These are phyloP conservation scores for Fulica atra DNA, from an alignment of 2,113 vertebrate species.

Conservation along the genomic window DNA sequence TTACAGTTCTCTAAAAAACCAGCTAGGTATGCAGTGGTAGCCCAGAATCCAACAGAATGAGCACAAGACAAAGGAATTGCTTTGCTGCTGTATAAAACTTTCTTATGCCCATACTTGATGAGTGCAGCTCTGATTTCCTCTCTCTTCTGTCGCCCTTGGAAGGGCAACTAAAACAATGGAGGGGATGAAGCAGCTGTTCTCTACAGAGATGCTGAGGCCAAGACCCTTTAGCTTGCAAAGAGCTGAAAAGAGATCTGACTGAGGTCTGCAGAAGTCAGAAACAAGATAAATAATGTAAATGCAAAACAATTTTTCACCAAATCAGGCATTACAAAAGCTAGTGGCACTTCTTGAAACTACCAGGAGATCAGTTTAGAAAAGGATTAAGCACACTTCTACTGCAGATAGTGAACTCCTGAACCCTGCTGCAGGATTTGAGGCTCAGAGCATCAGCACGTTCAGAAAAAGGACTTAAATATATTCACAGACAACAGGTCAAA, in stretches of 20 bases:
- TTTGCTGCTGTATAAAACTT: not conserved
- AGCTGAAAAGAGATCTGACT: not conserved
- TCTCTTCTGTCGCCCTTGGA: not conserved
- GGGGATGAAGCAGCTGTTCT: not conserved
- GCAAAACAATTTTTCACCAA: not conserved
- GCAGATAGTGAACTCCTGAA: not conserved
- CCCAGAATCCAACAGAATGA: not conserved
- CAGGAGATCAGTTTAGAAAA: not conserved
- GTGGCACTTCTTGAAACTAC: not conserved
- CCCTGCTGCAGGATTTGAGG: not conserved
- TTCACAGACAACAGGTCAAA: not conserved
- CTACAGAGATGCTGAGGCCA: not conserved
- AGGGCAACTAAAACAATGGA: not conserved
- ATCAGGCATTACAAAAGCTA: not conserved
- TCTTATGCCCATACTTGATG: not conserved
- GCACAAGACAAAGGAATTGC: not conserved
- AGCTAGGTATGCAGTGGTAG: rapidly evolving
- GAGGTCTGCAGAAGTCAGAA: not conserved
- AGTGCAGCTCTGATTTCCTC: not conserved
- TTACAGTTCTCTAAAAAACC: not conserved
- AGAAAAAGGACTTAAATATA: not conserved
- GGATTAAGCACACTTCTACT: no score
- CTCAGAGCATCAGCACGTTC: not conserved
- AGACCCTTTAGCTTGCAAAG: not conserved
- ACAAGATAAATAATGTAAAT: rapidly evolving